These are phyloP conservation scores for Plebejus argus DNA, from an alignment of 2,888 invertebrate genomes.

Conservation along the genomic window DNA sequence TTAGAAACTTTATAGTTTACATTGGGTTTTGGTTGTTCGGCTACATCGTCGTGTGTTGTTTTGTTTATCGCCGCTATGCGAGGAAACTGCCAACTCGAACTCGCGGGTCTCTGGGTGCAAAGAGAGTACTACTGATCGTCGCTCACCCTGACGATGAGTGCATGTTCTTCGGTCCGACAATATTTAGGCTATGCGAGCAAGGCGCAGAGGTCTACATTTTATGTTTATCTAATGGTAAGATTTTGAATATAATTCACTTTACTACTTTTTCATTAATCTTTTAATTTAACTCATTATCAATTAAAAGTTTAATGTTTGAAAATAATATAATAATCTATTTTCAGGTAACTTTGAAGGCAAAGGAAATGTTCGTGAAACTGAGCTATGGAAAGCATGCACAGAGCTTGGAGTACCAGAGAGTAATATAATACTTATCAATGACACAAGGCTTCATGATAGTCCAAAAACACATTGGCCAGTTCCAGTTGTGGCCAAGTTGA, in stretches of 20 bases:
- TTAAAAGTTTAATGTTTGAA: not conserved
- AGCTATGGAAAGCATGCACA: conserved; percentile 90
- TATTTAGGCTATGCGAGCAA: conserved; percentile 85
- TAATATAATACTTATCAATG: conserved; percentile 87
- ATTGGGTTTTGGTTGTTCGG: conserved; percentile 79
- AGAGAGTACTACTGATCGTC: conserved; percentile 88
- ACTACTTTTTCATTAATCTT: not conserved
- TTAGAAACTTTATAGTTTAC: conserved; percentile 68
- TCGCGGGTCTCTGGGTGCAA: conserved; percentile 73
- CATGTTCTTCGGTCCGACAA: conserved; percentile 98
- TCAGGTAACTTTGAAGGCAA: conserved; percentile 85
- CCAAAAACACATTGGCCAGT: conserved; percentile 88
- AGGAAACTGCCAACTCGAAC: conserved; percentile 73
- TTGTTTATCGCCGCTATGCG: conserved; percentile 76
- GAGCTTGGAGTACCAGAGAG: conserved; percentile 88
- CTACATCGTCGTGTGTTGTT: conserved; percentile 72
- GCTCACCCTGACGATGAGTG: conserved; percentile 99
- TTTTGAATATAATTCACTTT: not conserved
- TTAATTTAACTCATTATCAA: no score
- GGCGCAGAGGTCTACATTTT: conserved; percentile 88
- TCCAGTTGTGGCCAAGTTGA: conserved; percentile 66
- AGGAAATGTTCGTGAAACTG: conserved; percentile 84
- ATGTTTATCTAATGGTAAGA: conserved; percentile 91
- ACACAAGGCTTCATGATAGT: conserved; percentile 88
- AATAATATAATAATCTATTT: conserved; percentile 5